A percentile compares a stretch with the other conserved stretches of the same genome.
phyloP scores from a whole-genome alignment of 2,888 invertebrate species.

The Hydriomena furcata region DNA sequence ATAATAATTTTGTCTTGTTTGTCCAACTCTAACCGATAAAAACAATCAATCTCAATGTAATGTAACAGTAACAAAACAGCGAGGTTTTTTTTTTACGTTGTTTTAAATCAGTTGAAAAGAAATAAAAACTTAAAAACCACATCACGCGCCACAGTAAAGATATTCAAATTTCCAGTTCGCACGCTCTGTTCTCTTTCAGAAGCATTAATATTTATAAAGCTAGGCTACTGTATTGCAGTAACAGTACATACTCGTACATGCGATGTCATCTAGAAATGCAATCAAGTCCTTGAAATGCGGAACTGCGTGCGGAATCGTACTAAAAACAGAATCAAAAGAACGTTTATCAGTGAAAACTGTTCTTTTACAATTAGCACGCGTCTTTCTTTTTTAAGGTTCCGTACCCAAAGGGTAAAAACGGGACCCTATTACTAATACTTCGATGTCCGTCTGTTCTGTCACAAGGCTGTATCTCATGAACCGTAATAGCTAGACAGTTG shows the following conservation, averaged over 20 bases:
- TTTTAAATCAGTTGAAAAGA: neutral
- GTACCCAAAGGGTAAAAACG: no score
- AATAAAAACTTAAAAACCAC: slow-evolving; percentile 40
- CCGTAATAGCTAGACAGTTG: no score
- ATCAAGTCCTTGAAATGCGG: slow-evolving; percentile 26
- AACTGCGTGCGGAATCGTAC: slow-evolving; percentile 7
- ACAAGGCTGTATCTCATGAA: no score
- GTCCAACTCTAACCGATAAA: no score
- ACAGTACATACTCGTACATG: slow-evolving; percentile 33
- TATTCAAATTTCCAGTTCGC: slow-evolving; percentile 81
- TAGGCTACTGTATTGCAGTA: slow-evolving; percentile 41
- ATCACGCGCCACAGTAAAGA: slow-evolving; percentile 68
- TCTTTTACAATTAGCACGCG: neutral
- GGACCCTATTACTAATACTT: no score
- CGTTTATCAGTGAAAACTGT: neutral
- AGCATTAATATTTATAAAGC: slow-evolving; percentile 71
- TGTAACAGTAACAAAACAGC: no score
- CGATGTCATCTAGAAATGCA: slow-evolving; percentile 25
- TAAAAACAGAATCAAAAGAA: slow-evolving; percentile 2
- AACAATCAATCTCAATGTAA: no score
- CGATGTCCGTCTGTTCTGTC: no score
- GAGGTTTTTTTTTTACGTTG: no score
- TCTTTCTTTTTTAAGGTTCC: no score
- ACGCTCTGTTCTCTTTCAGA: slow-evolving; percentile 69
- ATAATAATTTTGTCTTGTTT: no score